Evolutionary conservation across 2,797 vertebrate species (phyloP).

Genomic region (Girardinus metallicus): DNA sequence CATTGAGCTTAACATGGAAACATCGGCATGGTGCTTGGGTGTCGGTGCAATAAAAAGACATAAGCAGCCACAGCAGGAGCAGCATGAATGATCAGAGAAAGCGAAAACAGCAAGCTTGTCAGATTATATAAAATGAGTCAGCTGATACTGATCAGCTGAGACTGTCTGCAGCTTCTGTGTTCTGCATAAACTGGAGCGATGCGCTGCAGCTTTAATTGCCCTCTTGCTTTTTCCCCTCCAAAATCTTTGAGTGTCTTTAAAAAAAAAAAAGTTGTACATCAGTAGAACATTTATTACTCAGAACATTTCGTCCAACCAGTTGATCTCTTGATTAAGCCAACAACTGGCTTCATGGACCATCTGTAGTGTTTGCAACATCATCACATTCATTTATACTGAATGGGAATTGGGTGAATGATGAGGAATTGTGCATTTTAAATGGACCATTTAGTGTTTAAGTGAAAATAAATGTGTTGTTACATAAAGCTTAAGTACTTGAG

Average conservation of each 20-base stretch:
- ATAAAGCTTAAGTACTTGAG: not conserved
- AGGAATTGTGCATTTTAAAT: not conserved
- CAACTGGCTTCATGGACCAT: not conserved
- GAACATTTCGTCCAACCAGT: not conserved
- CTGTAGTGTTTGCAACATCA: not conserved
- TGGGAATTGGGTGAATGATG: not conserved
- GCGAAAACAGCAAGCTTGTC: constrained; percentile 37
- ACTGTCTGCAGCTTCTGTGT: constrained; percentile 26
- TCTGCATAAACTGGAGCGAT: constrained; percentile 32
- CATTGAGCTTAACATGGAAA: constrained; percentile 16
- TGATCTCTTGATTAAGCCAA: constrained; percentile 7
- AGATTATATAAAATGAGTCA: constrained; percentile 57
- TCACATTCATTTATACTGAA: not conserved
- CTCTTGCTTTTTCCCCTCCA: not conserved
- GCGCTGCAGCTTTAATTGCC: constrained; percentile 22
- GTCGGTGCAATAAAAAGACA: constrained; percentile 49
- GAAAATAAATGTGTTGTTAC: not conserved
- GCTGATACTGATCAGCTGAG: constrained; percentile 64
- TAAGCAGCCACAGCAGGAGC: constrained; percentile 31
- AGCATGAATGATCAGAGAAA: constrained; percentile 48
- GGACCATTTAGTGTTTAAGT: not conserved
- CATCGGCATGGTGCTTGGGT: constrained; percentile 34
- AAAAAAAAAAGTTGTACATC: not conserved
- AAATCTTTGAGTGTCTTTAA: not conserved
- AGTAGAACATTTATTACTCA: not conserved